Evolutionary conservation across 2,113 vertebrate species (phyloP).

Genomic region (Nycticebus coucang): DNA sequence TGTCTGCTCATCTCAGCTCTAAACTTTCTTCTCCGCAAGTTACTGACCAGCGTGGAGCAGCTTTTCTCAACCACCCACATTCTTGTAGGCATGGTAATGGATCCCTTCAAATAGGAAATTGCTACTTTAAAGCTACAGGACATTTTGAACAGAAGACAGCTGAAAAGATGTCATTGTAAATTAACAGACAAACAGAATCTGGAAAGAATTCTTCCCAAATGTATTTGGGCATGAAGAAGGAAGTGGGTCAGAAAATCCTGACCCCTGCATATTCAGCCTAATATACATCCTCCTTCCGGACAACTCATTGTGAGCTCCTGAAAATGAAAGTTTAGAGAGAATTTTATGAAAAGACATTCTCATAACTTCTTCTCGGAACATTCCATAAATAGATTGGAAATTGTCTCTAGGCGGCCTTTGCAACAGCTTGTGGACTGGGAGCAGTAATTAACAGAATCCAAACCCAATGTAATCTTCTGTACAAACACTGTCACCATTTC

Average conservation of each 20-base stretch:
- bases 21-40: conserved; percentile 35
- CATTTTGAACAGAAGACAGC: conserved; percentile 34
- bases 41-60: rapidly evolving
- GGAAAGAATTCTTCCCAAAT: conserved; percentile 69
- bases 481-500: conserved; percentile 61
- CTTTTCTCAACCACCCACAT: background rate
- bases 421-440: conserved; percentile 54
- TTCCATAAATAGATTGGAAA: conserved; percentile 76
- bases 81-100: conserved; percentile 32
- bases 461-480: conserved; percentile 71
- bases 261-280: conserved; percentile 74
- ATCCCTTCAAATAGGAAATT: conserved; percentile 66
- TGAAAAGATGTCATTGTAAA: conserved; percentile 74
- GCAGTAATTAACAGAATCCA: conserved; percentile 72
- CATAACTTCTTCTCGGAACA: conserved; percentile 53
- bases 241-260: conserved; percentile 70
- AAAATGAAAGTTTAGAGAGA: conserved; percentile 73
- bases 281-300: conserved; percentile 74
- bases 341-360: conserved; percentile 68
- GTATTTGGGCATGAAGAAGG: conserved; percentile 67
- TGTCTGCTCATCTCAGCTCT: background rate
- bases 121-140: conserved; percentile 53
- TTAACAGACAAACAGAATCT: conserved; percentile 75
- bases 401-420: conserved; percentile 67
- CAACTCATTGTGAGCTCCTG: conserved; percentile 64